Evolutionary conservation across 2,888 invertebrate species (phyloP), one percentile per base, ranked within the genome.

Genomic region (Phragmatobia fuliginosa): DNA sequence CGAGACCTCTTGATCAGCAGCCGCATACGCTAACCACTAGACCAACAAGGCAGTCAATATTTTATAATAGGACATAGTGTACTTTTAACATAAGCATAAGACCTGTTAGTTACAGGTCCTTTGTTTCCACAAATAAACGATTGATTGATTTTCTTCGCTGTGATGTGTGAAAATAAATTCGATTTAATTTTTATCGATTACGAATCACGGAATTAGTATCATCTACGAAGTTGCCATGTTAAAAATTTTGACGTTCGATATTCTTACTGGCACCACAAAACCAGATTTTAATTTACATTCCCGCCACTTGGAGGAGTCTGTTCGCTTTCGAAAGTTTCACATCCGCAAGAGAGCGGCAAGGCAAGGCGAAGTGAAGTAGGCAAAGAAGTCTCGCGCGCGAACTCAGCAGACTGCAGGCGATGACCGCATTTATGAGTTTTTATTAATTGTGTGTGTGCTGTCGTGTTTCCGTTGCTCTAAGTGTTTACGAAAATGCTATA

Each of bases 251-350:
- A 14, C 25, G 5, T 11, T 16, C 4, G 28, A 28, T 56, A 77
- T 83, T 85, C 74, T 70, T 67, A 38, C 16, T 91, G 91, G 92
- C 82, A 91, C 82, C 84, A 84, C 86, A 82, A 86, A 92, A 94
- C 90, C 89, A 74, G 80, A 75, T 94, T 91, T 87, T 94, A 92
- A 91, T 93, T 92, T 88, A 85, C 93, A 94, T 95, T 94, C 94
- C 92, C 90, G 91, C 94, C 94, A 91, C 94, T 93, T 93, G 95
- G 93, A 80, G 92, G 93, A 88, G 93, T 90, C 86, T 82, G 82
- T 88, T 91, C 90, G 92, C 93, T 95, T 95, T 95, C 94, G 94
- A 95, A 95, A 95, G 95, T 95, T 95, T 94, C 92, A 94, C 94
- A 94, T 95, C 95, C 94, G 94, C 91, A 94, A 94, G 94, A 93